These are phyloP conservation scores for Zosterops japonicus DNA, from an alignment of 2,113 vertebrate species.

Conservation along the genomic window DNA sequence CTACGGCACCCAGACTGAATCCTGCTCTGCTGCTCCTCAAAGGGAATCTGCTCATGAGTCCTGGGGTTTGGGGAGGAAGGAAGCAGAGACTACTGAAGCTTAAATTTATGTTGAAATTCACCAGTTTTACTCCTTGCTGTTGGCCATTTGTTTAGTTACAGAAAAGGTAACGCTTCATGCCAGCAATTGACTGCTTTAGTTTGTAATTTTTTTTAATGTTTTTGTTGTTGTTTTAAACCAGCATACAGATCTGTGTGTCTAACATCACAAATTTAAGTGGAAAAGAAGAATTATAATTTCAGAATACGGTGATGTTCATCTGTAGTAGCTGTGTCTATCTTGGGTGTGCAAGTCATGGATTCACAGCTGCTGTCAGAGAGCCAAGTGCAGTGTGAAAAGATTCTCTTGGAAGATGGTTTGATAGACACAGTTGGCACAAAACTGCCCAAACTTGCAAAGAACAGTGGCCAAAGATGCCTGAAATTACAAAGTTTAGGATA, in stretches of 20 bases:
- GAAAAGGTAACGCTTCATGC: not conserved
- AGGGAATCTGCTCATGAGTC: not conserved
- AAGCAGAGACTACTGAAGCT: not conserved
- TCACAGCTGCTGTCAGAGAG: not conserved
- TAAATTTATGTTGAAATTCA: not conserved
- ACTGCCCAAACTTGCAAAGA: not conserved
- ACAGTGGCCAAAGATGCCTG: not conserved
- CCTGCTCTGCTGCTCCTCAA: not conserved
- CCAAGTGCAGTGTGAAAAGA: not conserved
- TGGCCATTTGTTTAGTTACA: conserved; percentile 10
- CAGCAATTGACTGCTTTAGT: not conserved
- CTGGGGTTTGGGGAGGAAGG: not conserved
- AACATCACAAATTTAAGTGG: not conserved
- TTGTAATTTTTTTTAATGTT: not conserved
- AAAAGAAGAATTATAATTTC: not conserved
- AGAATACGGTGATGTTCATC: not conserved
- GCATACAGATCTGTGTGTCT: not conserved
- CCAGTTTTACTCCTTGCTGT: conserved; percentile 16
- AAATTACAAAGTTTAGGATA: not conserved
- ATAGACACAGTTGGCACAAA: not conserved
- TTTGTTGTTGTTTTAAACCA: conserved; percentile 33
- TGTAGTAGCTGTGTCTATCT: not conserved
- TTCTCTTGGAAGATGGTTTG: not conserved
- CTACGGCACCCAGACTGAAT: not conserved
- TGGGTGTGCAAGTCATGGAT: not conserved